Evolutionary conservation across 2,113 vertebrate genomes (phyloP).

Genomic region (Pachypanchax playfairii): DNA sequence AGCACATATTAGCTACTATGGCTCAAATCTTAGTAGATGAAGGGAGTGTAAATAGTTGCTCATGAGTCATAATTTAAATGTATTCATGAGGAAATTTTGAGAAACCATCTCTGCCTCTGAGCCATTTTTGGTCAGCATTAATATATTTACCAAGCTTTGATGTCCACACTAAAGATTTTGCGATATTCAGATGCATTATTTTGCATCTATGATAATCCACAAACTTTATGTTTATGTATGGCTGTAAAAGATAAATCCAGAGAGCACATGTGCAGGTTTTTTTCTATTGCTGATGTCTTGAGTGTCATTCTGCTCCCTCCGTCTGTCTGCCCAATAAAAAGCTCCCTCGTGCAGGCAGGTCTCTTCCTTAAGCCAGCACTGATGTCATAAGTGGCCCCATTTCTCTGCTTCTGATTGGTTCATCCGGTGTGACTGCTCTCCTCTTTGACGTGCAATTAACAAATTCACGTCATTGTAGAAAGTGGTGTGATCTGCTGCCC

Average conservation of each 20-base stretch:
- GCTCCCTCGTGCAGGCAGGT: constrained; percentile 67
- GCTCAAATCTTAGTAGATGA: too few relatives aligned
- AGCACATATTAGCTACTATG: too few relatives aligned
- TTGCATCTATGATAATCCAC: not conserved
- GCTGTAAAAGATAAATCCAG: constrained; percentile 15
- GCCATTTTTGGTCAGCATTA: not conserved
- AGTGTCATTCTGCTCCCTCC: constrained; percentile 55
- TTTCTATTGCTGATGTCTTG: constrained; percentile 34
- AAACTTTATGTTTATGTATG: not conserved
- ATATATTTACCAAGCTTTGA: not conserved
- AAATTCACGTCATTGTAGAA: constrained; percentile 66
- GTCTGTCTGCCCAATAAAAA: constrained; percentile 69
- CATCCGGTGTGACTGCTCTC: constrained; percentile 47
- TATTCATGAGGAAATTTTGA: too few relatives aligned
- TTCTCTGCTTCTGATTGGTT: constrained; percentile 67
- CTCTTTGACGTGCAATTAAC: constrained; percentile 65
- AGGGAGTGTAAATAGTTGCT: too few relatives aligned
- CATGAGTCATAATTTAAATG: too few relatives aligned
- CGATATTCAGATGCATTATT: too few relatives aligned
- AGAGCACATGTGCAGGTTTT: constrained; percentile 19
- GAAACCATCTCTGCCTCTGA: not conserved
- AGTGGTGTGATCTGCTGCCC: constrained; percentile 46
- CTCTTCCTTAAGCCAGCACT: constrained; percentile 65
- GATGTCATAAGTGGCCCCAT: constrained; percentile 76
- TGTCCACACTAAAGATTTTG: too few relatives aligned